Conservation (phyloP, 1,140 invertebrate species). For the Drusus annulatus region DNA sequence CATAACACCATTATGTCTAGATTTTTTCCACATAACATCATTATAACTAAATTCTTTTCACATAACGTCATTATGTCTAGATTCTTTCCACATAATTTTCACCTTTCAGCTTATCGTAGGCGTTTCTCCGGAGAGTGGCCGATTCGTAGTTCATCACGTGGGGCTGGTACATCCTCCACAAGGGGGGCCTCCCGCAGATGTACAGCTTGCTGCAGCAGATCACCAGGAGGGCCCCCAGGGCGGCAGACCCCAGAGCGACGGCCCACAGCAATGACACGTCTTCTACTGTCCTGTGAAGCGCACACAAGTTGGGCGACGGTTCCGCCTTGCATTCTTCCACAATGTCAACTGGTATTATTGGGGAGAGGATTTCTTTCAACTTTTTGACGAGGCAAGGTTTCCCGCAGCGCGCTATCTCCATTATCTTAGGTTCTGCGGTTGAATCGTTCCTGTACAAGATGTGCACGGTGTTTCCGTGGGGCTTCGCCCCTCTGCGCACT, state of each 20-base stretch:
- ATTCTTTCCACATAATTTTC: constrained; percentile 2
- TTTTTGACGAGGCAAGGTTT: constrained; percentile 33
- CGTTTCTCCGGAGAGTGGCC: too few relatives aligned
- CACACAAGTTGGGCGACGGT: background rate
- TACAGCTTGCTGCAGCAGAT: constrained; percentile 21
- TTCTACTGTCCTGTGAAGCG: background rate
- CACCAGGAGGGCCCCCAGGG: constrained; percentile 37
- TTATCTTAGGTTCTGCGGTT: background rate
- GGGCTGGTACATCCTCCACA: constrained; percentile 12
- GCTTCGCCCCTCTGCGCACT: background rate
- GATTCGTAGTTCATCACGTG: background rate
- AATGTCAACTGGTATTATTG: constrained; percentile 40
- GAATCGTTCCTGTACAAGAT: constrained; percentile 47
- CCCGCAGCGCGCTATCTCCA: constrained; percentile 36
- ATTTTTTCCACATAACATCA: background rate
- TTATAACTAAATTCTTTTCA: background rate
- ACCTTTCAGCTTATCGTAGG: constrained; percentile 12
- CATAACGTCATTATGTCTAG: background rate
- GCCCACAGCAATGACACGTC: constrained; percentile 22
- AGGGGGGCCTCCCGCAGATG: background rate
- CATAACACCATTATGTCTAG: background rate
- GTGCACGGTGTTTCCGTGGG: constrained; percentile 3
- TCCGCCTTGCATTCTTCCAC: constrained; percentile 30
- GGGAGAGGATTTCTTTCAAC: constrained; percentile 15
- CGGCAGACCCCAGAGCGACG: constrained; percentile 21